phyloP scores from a whole-genome alignment of 2,888 invertebrate genomes.

The Cordylochernes scorpioides region DNA sequence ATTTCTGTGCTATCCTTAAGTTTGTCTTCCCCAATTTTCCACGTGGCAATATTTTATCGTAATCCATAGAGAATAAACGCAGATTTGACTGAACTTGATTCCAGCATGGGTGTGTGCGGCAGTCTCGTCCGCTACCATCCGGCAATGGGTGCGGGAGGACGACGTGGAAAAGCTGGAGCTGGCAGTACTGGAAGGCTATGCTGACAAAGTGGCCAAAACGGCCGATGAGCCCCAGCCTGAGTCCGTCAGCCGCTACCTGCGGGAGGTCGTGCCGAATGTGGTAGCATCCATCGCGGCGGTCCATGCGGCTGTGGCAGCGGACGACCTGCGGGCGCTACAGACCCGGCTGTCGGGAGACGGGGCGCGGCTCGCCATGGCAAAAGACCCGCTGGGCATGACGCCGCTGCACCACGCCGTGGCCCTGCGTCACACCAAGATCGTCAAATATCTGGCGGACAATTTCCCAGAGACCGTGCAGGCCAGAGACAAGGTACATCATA shows the following conservation, averaged over 20 bases:
- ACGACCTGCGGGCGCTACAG: constrained; percentile 11
- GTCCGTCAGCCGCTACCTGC: constrained; percentile 2
- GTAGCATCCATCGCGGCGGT: constrained; percentile 13
- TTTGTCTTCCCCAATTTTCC: no score
- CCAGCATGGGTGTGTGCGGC: no score
- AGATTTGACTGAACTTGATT: no score
- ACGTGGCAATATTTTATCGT: no score
- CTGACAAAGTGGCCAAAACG: constrained; percentile 29
- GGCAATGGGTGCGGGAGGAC: constrained; percentile 84
- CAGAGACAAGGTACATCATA: constrained; percentile 22
- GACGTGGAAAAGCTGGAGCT: constrained; percentile 58
- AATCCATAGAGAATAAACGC: no score
- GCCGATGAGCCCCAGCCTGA: no score
- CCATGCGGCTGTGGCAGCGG: constrained; percentile 14
- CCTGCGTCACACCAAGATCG: constrained; percentile 52
- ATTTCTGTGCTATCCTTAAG: no score
- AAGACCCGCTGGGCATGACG: constrained; percentile 50
- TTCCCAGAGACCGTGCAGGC: constrained; percentile 22
- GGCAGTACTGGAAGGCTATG: constrained; percentile 71
- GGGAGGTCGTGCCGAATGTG: constrained; percentile 9
- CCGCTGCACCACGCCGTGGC: constrained; percentile 61
- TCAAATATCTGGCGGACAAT: constrained; percentile 31
- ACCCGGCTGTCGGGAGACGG: constrained; percentile 36
- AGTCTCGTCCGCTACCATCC: constrained; percentile 38
- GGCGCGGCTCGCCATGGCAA: constrained; percentile 48